Conservation (phyloP, 2,888 invertebrate genomes). For the Synergus japonicus region DNA sequence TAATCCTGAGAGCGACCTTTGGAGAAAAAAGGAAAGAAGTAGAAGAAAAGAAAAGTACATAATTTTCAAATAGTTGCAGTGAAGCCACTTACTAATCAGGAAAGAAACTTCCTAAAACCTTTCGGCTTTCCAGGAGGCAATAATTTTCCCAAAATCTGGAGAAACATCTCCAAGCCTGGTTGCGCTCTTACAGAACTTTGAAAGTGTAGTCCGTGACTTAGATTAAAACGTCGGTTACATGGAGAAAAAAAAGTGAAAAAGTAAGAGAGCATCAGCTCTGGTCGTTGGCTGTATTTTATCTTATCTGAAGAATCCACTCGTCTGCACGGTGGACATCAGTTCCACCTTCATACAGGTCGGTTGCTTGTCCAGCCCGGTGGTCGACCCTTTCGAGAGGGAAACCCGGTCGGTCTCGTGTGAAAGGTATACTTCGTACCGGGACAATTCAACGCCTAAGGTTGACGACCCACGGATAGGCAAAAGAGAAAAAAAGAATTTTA, state of each 20-base stretch:
- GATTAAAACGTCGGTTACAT: constrained; percentile 25
- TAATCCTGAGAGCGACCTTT: not conserved
- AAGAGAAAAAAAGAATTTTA: not conserved
- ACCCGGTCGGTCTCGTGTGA: not conserved
- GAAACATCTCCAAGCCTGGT: constrained; percentile 23
- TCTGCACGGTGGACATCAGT: constrained; percentile 52
- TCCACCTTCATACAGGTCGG: constrained; percentile 41
- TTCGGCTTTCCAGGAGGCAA: not conserved
- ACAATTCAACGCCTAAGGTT: not conserved
- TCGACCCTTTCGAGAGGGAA: not conserved
- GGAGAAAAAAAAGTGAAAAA: not conserved
- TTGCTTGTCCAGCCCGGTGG: constrained; percentile 12
- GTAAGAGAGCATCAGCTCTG: constrained; percentile 4
- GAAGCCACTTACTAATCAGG: constrained; percentile 1
- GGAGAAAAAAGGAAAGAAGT: not conserved
- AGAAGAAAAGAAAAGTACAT: not conserved
- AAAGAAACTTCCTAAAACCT: not conserved
- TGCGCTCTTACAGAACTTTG: not conserved
- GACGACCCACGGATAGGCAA: not conserved
- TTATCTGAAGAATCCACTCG: constrained; percentile 62
- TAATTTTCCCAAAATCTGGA: constrained; percentile 24
- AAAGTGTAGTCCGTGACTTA: constrained; percentile 14
- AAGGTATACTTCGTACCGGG: not conserved
- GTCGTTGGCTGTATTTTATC: constrained; percentile 56
- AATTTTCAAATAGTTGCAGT: not conserved